Evolutionary conservation across 2,797 vertebrate genomes (phyloP).

Genomic region (Sternotherus odoratus): DNA sequence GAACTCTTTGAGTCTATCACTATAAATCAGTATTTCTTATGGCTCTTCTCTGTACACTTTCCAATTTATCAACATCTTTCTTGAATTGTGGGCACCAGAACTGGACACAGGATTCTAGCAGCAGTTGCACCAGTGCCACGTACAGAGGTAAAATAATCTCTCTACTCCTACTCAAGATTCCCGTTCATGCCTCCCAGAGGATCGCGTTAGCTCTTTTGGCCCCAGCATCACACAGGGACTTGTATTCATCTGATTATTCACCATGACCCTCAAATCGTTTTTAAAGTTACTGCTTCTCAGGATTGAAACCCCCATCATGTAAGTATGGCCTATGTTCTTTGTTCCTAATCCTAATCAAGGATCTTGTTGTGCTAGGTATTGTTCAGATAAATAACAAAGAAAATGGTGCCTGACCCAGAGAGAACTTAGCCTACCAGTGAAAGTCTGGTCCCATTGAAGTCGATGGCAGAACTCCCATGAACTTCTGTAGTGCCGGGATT

Average conservation of each 20-base stretch:
- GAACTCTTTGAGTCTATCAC: background rate
- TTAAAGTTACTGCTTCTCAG: background rate
- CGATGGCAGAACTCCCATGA: background rate
- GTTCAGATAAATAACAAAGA: background rate
- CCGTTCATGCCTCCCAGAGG: background rate
- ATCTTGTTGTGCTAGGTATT: background rate
- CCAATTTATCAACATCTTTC: background rate
- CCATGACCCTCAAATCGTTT: background rate
- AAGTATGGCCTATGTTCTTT: background rate
- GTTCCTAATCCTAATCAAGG: background rate
- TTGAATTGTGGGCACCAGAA: background rate
- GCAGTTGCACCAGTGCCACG: background rate
- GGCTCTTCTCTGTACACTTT: background rate
- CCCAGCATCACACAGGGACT: background rate
- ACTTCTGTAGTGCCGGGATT: background rate
- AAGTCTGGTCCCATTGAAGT: background rate
- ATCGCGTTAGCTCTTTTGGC: background rate
- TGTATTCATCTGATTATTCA: background rate
- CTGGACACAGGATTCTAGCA: background rate
- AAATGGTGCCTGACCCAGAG: background rate
- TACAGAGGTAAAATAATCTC: background rate
- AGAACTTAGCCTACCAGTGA: background rate
- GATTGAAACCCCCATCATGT: background rate
- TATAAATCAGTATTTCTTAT: background rate
- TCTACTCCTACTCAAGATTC: background rate